Base-by-base conservation (phyloP, 2,113 vertebrate genomes). In the Myrmecobius fasciatus region DNA sequence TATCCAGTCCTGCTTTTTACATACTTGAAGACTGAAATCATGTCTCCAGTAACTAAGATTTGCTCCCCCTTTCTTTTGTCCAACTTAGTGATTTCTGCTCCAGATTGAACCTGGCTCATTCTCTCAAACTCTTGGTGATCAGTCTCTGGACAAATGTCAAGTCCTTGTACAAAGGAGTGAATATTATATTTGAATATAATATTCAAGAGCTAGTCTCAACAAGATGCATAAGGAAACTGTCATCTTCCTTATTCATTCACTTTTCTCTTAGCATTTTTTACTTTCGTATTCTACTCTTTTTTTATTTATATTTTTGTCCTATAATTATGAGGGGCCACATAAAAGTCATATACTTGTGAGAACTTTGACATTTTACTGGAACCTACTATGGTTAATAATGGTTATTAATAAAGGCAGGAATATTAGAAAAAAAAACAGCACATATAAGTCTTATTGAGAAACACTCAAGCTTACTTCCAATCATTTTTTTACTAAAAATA, bases 401-500 rank as follows among this genome's bases (percentile, higher is more conserved):
- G 20, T 67, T 36, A 14, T 83, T 20, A 43, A 83, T 43, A 83
- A 83, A 92, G 24, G 17, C 52, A 75, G 90, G 31, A 90, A 5
- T 24, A 60, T 53, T 49, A 91, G 25, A 95, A 94, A 22, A n/a
- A 4, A 94, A 94, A 95, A 88, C n/a, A 60, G 1, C 6, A 53
- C 0, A 17, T 31, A 52, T 91, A 36, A 94, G 43, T 53, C 1
- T 60, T 94, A 93, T 93, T 67, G 48, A 93, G 43, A 90, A 94
- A 92, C 60, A 83, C 3, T 93, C 94, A 51, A 36, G 90, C 88
- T 95, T 94, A 7, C 14, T 94, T 93, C 56, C 17, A 91, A 75
- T 96, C 53, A 53, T 51, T 83, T 83, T 95, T 94, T 43, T n/a
- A 83, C n/a, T 24, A 83, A 43, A 43, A 43, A 36, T 36, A 56